Evolutionary conservation across 2,113 vertebrate species (phyloP).

Genomic region (Gallinago jamesoni): DNA sequence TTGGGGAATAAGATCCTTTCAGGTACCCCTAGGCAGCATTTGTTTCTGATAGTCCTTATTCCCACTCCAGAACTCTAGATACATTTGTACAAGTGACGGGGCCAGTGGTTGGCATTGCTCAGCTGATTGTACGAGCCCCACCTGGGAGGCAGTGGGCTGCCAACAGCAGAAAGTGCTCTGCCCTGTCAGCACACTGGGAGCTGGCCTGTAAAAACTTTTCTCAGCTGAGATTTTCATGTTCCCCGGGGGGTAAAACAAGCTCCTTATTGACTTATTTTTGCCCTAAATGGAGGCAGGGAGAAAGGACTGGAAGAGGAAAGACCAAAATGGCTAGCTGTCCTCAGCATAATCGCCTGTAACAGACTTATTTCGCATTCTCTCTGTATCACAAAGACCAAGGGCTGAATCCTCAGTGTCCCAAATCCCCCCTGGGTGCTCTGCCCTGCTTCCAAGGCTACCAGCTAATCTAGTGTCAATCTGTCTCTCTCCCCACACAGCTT

Average conservation of each 20-base stretch:
- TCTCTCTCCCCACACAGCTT: neutral
- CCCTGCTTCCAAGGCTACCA: slow-evolving; percentile 25
- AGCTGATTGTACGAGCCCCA: neutral
- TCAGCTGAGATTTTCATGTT: neutral
- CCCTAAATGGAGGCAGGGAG: neutral
- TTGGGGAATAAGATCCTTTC: neutral
- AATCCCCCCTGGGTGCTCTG: slow-evolving; percentile 3
- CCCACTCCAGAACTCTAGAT: neutral
- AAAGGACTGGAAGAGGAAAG: neutral
- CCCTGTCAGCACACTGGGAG: neutral
- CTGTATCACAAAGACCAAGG: neutral
- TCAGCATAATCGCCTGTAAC: neutral
- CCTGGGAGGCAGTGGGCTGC: neutral
- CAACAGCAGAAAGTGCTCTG: neutral
- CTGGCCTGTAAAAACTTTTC: neutral
- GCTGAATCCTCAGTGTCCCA: slow-evolving; percentile 18
- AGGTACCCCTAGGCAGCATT: neutral
- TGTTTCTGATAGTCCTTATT: neutral
- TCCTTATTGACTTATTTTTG: neutral
- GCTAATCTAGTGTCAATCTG: slow-evolving; percentile 54
- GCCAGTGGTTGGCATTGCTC: neutral
- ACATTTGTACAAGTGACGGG: neutral
- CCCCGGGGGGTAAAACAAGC: neutral
- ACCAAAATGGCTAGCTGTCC: neutral
- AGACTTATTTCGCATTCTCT: neutral